These are phyloP conservation scores for Megastigmus dorsalis DNA, from an alignment of 2,888 invertebrate genomes.

Conservation along the genomic window DNA sequence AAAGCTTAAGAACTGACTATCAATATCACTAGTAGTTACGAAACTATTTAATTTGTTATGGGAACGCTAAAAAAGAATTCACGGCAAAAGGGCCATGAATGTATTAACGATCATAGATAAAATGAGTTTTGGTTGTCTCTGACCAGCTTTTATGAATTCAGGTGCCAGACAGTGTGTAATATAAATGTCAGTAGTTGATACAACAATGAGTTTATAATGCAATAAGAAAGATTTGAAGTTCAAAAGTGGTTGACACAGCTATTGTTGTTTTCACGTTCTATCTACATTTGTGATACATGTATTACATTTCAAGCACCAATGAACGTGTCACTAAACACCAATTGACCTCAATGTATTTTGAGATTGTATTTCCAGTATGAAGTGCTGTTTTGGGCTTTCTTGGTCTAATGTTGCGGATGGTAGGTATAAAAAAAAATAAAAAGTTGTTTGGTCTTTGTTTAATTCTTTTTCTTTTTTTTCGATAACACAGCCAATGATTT, in stretches of 20 bases:
- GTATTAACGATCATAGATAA: constrained; percentile 37
- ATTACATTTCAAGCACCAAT: constrained; percentile 72
- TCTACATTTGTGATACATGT: constrained; percentile 71
- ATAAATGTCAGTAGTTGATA: constrained; percentile 71
- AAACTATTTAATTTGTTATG: constrained; percentile 11
- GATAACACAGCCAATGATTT: constrained; percentile 28
- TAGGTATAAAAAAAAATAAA: constrained; percentile 71
- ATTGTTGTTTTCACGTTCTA: constrained; percentile 71
- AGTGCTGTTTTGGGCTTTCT: constrained; percentile 62
- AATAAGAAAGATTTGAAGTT: constrained; percentile 71
- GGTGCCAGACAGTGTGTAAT: constrained; percentile 73
- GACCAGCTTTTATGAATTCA: constrained; percentile 74
- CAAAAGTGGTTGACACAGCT: constrained; percentile 72
- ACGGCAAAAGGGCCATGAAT: constrained; percentile 32
- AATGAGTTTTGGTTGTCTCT: constrained; percentile 65
- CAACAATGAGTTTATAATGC: constrained; percentile 72
- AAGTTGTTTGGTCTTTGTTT: constrained; percentile 72
- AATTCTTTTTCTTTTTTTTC: constrained; percentile 26
- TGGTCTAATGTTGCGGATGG: constrained; percentile 66
- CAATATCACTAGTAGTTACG: constrained; percentile 22
- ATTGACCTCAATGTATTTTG: constrained; percentile 71
- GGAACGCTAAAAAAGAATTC: constrained; percentile 21
- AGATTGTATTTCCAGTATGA: constrained; percentile 73
- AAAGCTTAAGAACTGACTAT: constrained; percentile 17
- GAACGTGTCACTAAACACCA: constrained; percentile 65